Evolutionary conservation across 2,797 vertebrate genomes (phyloP), one percentile per base, ranked within the genome.

Genomic region (Melanogrammus aeglefinus): DNA sequence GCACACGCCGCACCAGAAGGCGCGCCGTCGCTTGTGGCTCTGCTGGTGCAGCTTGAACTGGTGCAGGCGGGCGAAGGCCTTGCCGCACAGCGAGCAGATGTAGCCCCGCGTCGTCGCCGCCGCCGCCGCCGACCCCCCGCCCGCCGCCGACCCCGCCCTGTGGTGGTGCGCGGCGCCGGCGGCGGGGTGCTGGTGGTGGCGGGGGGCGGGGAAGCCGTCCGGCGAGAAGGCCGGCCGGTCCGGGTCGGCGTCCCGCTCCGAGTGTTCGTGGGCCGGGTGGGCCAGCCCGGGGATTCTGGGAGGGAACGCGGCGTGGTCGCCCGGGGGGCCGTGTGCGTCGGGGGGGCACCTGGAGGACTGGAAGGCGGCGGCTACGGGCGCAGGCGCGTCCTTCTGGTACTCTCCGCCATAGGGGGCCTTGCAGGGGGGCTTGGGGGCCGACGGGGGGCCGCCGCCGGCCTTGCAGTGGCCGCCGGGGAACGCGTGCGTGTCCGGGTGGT

Each of bases 41-140:
- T 92, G 93, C 86, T 92, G 92, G 86, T 94, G 93, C 80, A 93
- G 87, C 88, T 93, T 94, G 79, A 93, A 91, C 86, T 93, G 92
- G 82, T 92, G 90, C 41, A 91, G 75, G 0, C 90, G 91, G 76
- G 79, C 76, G 77, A 93, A 94, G 0, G 88, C 73, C 86, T 94
- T 94, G 0, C 93, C 92, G 36, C 93, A 94, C 81, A 87, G 91
- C 3, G 83, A 78, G 86, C 93, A 94, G 0, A 81, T 57, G 75
- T 88, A 90, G 71, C 86, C 84, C 2, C 92, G 76, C 31, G 75
- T 21, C 36, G 73, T 18, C 38, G 8, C 73, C 29, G 31, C 35
- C 10, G 35, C 73, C 29, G 14, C 31, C 0, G 51, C 0, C 18
- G 63, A n/a, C 0, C 38, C 4, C 81, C 81, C 0, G 87, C 31